A percentile compares a stretch with the other conserved stretches of the same genome.
phyloP scores from a whole-genome alignment of 2,888 invertebrate genomes.

The Rhorus exstirpatorius region DNA sequence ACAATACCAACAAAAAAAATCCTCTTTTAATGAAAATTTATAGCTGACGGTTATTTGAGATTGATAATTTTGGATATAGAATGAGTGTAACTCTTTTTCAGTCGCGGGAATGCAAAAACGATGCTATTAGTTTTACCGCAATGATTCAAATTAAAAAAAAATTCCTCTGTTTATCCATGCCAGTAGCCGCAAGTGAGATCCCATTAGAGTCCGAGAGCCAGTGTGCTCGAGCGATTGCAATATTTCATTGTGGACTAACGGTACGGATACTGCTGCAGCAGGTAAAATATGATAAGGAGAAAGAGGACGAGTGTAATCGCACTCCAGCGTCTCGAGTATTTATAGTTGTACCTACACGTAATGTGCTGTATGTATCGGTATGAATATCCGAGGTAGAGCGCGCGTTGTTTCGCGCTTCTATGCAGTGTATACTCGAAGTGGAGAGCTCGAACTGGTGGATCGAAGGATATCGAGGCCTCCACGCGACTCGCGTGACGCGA shows the following conservation, averaged over 20 bases:
- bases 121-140: background rate
- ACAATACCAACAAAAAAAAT: no score
- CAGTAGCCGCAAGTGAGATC: constrained; percentile 45
- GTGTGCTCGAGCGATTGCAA: constrained; percentile 51
- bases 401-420: constrained; percentile 37
- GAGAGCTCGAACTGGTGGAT: constrained; percentile 47
- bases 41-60: no score
- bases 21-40: no score
- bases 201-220: constrained; percentile 36
- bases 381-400: constrained; percentile 58
- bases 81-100: no score
- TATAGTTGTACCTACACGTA: constrained; percentile 49
- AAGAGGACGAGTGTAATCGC: constrained; percentile 57
- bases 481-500: constrained; percentile 72
- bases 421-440: constrained; percentile 28
- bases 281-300: constrained; percentile 41
- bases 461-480: constrained; percentile 69
- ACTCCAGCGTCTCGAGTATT: constrained; percentile 52
- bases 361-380: constrained; percentile 34
- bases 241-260: constrained; percentile 68
- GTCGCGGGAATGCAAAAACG: no score
- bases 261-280: constrained; percentile 48
- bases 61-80: no score
- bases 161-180: constrained; percentile 13
- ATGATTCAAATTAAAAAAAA: constrained; percentile 20